phyloP scores from a whole-genome alignment of 2,888 invertebrate species.

The Pollenia labialis region DNA sequence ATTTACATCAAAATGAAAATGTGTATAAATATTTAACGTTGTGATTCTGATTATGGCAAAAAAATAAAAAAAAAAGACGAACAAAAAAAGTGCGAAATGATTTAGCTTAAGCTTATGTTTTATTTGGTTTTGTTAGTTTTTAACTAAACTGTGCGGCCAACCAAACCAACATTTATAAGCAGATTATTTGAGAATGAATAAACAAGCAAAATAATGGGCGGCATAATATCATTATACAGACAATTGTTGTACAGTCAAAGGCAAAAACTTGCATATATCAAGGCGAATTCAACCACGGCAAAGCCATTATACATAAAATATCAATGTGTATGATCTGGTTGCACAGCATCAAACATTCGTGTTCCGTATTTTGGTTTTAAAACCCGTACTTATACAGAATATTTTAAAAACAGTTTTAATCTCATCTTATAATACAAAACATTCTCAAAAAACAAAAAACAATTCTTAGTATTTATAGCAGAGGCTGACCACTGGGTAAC shows the following conservation, averaged over 20 bases:
- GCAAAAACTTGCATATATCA: not conserved
- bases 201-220: constrained; percentile 38
- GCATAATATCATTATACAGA: constrained; percentile 12
- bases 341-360: too few relatives aligned
- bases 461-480: too few relatives aligned
- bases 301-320: too few relatives aligned
- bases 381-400: too few relatives aligned
- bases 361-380: too few relatives aligned
- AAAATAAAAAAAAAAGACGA: not conserved
- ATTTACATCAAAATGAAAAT: not conserved
- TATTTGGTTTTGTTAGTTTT: constrained; percentile 60
- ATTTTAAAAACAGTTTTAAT: too few relatives aligned
- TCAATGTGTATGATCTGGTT: too few relatives aligned
- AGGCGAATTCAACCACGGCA: too few relatives aligned
- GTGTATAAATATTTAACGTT: constrained; percentile 24
- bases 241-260: constrained; percentile 22
- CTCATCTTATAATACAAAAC: too few relatives aligned
- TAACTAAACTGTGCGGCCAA: constrained; percentile 65
- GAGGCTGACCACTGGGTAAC: too few relatives aligned
- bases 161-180: constrained; percentile 64
- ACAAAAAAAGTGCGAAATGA: constrained; percentile 60
- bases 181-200: constrained; percentile 61
- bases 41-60: constrained; percentile 44
- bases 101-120: constrained; percentile 59
- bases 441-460: too few relatives aligned